Base-by-base conservation (phyloP, 2,888 invertebrate species). In the Anarsia innoxiella region DNA sequence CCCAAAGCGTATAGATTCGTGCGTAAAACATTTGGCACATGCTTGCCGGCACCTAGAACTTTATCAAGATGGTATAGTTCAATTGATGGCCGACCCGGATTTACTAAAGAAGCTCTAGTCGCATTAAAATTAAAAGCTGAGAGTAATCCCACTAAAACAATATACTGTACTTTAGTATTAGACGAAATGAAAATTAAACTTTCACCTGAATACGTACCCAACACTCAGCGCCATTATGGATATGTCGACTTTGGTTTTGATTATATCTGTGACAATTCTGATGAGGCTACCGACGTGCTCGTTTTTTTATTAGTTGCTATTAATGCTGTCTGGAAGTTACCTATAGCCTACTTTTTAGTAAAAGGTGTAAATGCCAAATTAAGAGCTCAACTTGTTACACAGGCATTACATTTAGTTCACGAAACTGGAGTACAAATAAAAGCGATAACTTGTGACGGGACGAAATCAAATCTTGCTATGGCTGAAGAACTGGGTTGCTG, bases 1-100 rank as follows among this genome's bases (percentile, higher is more conserved):
- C 45, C 48, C 10, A 49, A 42, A 35, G 54, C 55, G 5, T 55
- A 58, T 34, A 31, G 33, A 14, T 54, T 44, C 44, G 44, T 58
- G 1, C 29, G 56, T 12, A 41, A 46, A 33, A 42, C 39, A 6
- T 58, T 60, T 42, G 11, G 33, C 13, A 45, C 42, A 8, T 39
- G 44, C 15, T 30, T 56, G 23, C 57, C 59, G 14, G 48, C 48
- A 36, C 42, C 28, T 1, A n/a, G 32, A 11, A 11, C 13, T 32
- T 23, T 19, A 2, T 9, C 12, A n/a, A 19, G 9, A 23, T n/a
- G 10, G 31, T 31, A 31, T 14, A 10, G 11, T 31, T 9, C 2
- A 8, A 23, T 31, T 12, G 31, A 31, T 23, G 12, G 31, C 4
- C 31, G 10, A 10, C 31, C 31, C 11, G 31, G 31, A 3, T 31